Percentiles rank a stretch among this genome's conserved stretches.
Evolutionary conservation across 2,797 vertebrate species (phyloP).

Genomic region (Mus spretus): DNA sequence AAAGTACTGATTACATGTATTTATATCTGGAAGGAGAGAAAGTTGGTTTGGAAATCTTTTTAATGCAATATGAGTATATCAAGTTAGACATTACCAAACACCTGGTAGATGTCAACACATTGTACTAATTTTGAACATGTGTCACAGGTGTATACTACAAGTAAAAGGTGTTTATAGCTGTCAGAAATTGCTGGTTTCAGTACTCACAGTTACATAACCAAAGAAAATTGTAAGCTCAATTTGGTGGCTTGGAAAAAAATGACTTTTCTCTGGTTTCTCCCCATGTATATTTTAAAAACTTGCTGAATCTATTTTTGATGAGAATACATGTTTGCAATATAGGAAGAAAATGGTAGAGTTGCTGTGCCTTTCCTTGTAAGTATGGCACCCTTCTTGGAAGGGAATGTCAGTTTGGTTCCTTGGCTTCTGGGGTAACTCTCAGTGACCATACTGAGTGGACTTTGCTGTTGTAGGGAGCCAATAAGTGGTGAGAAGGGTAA

Average conservation of each 20-base stretch:
- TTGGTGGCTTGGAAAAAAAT: constrained; percentile 64
- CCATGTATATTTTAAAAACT: background rate
- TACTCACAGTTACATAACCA: background rate
- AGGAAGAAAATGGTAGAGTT: constrained; percentile 18
- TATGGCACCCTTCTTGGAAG: constrained; percentile 35
- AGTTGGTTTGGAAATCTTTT: constrained; percentile 64
- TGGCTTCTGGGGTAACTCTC: constrained; percentile 6
- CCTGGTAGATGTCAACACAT: background rate
- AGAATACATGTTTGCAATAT: background rate
- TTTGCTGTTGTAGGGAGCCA: constrained; percentile 39
- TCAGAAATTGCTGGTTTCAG: constrained; percentile 24
- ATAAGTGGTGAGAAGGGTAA: background rate
- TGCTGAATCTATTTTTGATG: background rate
- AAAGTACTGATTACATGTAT: background rate
- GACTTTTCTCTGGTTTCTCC: constrained; percentile 58
- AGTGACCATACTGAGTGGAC: background rate
- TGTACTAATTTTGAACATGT: constrained; percentile 7
- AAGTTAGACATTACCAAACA: constrained; percentile 24
- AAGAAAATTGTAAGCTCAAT: constrained; percentile 41
- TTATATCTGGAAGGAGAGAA: constrained; percentile 67
- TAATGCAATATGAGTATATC: constrained; percentile 37
- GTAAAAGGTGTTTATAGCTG: constrained; percentile 4
- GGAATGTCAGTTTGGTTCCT: constrained; percentile 8
- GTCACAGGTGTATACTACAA: background rate
- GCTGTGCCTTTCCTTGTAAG: background rate